Evolutionary conservation across 2,888 invertebrate species (phyloP).

Genomic region (Ochropleura leucogaster): DNA sequence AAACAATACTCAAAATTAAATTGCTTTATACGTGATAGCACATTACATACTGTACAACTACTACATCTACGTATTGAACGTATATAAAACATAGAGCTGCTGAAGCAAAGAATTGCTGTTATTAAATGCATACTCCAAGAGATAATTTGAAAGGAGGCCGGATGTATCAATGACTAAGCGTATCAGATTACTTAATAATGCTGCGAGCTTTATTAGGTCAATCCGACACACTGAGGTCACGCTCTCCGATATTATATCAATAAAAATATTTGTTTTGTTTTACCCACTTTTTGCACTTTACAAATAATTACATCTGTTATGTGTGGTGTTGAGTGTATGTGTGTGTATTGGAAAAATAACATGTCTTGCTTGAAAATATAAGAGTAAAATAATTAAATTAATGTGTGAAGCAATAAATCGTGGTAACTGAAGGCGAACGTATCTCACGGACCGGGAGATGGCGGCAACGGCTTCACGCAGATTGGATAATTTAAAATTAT

Average conservation of each 20-base stretch:
- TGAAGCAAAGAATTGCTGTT: constrained; percentile 60
- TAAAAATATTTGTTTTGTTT: constrained; percentile 46
- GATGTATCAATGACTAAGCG: constrained; percentile 76
- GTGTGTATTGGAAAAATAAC: constrained; percentile 46
- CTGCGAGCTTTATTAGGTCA: constrained; percentile 57
- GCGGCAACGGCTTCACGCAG: constrained; percentile 72
- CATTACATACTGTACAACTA: not conserved
- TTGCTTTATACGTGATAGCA: not conserved
- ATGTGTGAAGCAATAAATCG: constrained; percentile 83
- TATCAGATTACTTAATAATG: constrained; percentile 76
- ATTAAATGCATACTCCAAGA: constrained; percentile 53
- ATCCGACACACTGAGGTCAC: constrained; percentile 62
- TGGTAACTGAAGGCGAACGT: constrained; percentile 72
- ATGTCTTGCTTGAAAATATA: constrained; percentile 57
- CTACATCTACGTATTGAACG: not conserved
- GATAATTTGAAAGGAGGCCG: constrained; percentile 75
- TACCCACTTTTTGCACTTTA: constrained; percentile 23
- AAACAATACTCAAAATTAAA: constrained; percentile 2
- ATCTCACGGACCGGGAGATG: constrained; percentile 69
- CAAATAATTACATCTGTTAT: constrained; percentile 29
- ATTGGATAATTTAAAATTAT: constrained; percentile 89
- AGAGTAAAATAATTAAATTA: constrained; percentile 75
- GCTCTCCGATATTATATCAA: constrained; percentile 48
- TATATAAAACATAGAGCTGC: constrained; percentile 29
- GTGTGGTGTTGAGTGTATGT: constrained; percentile 13